Evolutionary conservation across 2,888 invertebrate genomes (phyloP), one percentile per base, ranked within the genome.

Genomic region (Eulithis prunata): DNA sequence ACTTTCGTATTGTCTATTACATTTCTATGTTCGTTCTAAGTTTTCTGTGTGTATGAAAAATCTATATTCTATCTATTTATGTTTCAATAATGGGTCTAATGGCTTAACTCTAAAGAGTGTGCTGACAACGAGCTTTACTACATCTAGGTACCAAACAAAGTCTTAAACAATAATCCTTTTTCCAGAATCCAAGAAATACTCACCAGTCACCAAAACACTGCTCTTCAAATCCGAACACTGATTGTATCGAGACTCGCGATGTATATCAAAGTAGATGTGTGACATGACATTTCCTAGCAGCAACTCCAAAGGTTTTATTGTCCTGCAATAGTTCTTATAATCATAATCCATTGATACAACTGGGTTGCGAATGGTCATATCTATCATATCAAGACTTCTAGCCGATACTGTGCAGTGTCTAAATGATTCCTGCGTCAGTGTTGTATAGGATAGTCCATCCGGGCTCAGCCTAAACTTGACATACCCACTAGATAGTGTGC

Each of bases 361-460:
- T 0, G 74, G 69, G 68, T 89, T 89, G 1, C 86, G 85, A 13
- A 83, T 70, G 2, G 67, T 78, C 64, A 89, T 75, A 5, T 91
- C 91, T 3, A 78, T 68, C 58, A 88, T 88, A 61, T 56, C 80
- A 10, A 88, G 77, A 62, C 88, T 89, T 72, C 84, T 88, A 0
- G 89, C 92, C 8, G 89, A 72, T 64, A 94, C 88, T 4, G 91
- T 91, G 71, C 94, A 94, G 43, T 91, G 87, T 62, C 94, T 84
- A 60, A 94, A 91, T 11, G 94, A 93, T 71, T 94, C 92, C 0
- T 92, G 88, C 81, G 91, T 90, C 12, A 94, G 72, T 78, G 94
- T 80, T 21, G 94, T 94, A 73, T 90, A 94, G 65, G 88, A 93
- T 1, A 91, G 66, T 61, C 83, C 90, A 1, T 88, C 87, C 0